Conservation (phyloP, 2,888 invertebrate species). For the Macrophya annulata region DNA sequence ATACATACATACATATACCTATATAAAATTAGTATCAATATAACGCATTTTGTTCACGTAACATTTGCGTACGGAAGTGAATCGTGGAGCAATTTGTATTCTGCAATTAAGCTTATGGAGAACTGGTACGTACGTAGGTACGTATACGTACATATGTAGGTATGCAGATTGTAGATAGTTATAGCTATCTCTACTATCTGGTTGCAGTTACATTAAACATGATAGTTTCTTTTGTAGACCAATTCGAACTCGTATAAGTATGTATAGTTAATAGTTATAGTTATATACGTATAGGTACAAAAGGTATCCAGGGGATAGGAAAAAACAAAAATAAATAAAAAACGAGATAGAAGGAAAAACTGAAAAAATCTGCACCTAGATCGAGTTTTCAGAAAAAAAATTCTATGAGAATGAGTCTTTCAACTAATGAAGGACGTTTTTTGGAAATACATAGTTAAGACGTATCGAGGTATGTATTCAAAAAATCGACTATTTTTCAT, state of each 20-base stretch:
- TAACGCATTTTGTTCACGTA: neutral
- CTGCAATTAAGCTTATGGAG: slow-evolving; percentile 3
- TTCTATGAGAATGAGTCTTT: no score
- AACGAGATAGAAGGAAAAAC: neutral
- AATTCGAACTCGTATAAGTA: slow-evolving; percentile 11
- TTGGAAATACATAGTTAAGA: no score
- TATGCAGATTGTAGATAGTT: neutral
- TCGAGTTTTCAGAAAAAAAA: no score
- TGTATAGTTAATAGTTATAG: neutral
- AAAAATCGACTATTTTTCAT: no score
- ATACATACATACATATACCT: neutral
- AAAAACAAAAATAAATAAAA: neutral
- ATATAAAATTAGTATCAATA: neutral
- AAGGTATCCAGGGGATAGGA: no score
- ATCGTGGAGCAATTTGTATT: slow-evolving; percentile 35
- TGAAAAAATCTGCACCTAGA: neutral
- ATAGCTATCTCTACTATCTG: slow-evolving; percentile 14
- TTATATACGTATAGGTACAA: neutral
- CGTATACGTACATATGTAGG: neutral
- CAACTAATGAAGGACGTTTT: no score
- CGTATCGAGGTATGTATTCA: no score
- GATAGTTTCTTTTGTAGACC: slow-evolving; percentile 25
- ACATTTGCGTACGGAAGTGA: slow-evolving; percentile 20
- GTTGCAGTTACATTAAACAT: slow-evolving; percentile 44
- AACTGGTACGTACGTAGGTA: neutral